phyloP scores from a whole-genome alignment of 2,888 invertebrate species.

The Lordiphosa andalusiaca region DNA sequence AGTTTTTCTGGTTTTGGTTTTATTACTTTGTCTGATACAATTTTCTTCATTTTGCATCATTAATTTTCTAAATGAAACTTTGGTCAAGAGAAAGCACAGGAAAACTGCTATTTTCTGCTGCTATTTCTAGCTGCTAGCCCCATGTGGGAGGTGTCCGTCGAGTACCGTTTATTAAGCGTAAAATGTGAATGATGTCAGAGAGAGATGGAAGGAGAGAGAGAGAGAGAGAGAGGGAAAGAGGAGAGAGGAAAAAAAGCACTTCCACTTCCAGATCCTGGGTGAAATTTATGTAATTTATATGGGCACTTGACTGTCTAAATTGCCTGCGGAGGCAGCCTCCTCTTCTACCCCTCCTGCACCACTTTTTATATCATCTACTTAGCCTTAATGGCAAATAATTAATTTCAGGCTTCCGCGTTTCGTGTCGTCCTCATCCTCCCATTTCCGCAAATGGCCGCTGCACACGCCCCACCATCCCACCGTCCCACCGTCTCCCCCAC shows the following conservation, averaged over 20 bases:
- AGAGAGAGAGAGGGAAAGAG: neutral
- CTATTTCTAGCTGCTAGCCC: no score
- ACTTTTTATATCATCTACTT: constrained; percentile 80
- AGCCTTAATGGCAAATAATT: constrained; percentile 81
- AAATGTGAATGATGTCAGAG: constrained; percentile 5
- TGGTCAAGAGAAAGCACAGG: no score
- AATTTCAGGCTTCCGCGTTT: constrained; percentile 80
- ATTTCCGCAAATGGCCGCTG: constrained; percentile 17
- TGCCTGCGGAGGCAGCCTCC: constrained; percentile 76
- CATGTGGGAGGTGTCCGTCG: no score
- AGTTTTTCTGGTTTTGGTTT: no score
- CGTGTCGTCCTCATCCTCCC: constrained; percentile 37
- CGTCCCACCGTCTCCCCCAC: constrained; percentile 3
- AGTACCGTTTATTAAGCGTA: constrained; percentile 4
- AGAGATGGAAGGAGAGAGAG: neutral
- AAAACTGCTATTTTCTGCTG: no score
- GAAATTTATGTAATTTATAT: constrained; percentile 81
- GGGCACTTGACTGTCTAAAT: constrained; percentile 81
- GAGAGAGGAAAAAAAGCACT: constrained; percentile 2
- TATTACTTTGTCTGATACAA: no score
- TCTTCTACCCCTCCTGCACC: constrained; percentile 21
- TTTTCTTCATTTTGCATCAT: no score
- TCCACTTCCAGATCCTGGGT: constrained; percentile 51
- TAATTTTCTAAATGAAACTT: no score
- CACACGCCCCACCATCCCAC: constrained; percentile 19